phyloP scores from a whole-genome alignment of 2,797 vertebrate genomes.

The Galaxias olidus region DNA sequence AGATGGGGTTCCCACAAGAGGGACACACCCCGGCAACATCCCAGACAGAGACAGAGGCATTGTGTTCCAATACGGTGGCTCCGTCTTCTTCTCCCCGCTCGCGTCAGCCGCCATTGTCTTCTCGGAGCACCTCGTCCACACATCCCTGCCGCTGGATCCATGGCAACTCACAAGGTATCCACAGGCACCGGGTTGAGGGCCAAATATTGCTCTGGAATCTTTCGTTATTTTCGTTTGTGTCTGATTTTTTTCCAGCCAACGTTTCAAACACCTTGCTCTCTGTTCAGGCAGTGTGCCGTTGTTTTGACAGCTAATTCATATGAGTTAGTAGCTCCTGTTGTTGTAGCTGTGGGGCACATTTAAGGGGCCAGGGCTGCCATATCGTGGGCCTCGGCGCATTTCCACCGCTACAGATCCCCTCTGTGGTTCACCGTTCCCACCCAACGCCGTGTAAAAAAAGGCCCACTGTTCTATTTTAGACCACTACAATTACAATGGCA shows the following conservation, averaged over 20 bases:
- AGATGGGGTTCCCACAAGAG: slow-evolving; percentile 71
- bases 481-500: slow-evolving; percentile 45
- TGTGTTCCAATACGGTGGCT: slow-evolving; percentile 47
- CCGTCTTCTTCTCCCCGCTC: slow-evolving; percentile 50
- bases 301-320: too few relatives aligned
- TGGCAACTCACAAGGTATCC: slow-evolving; percentile 26
- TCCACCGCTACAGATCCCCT: slow-evolving; percentile 26
- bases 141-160: slow-evolving; percentile 52
- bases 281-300: too few relatives aligned
- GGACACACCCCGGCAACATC: slow-evolving; percentile 70
- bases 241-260: too few relatives aligned
- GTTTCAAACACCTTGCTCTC: too few relatives aligned
- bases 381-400: slow-evolving; percentile 31
- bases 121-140: slow-evolving; percentile 41
- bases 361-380: slow-evolving; percentile 33
- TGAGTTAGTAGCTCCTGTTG: too few relatives aligned
- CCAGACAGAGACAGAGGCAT: slow-evolving; percentile 48
- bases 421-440: slow-evolving; percentile 34
- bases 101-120: slow-evolving; percentile 43
- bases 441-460: slow-evolving; percentile 18
- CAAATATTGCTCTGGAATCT: slow-evolving; percentile 53
- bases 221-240: slow-evolving; percentile 2
- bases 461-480: slow-evolving; percentile 26
- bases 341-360: too few relatives aligned
- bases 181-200: slow-evolving; percentile 56